Percentiles rank a stretch among this genome's conserved stretches.
These are phyloP conservation scores for Athene cunicularia DNA, from an alignment of 2,113 vertebrate species.

Conservation along the genomic window DNA sequence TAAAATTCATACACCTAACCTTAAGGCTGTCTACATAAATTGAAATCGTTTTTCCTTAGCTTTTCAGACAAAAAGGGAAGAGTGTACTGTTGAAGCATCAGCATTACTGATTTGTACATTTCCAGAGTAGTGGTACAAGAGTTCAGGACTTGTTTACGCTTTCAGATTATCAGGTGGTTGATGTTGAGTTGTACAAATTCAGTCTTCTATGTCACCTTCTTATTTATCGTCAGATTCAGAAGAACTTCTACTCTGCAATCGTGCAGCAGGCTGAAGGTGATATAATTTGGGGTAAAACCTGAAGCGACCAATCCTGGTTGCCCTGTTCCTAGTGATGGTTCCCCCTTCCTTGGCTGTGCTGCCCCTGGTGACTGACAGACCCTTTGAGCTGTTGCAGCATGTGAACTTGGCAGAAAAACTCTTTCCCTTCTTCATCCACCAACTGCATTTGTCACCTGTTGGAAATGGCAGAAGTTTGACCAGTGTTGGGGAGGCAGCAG, in stretches of 20 bases:
- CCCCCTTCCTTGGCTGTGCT: background rate
- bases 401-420: background rate
- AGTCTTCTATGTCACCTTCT: background rate
- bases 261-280: background rate
- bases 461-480: background rate
- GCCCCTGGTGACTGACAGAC: background rate
- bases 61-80: background rate
- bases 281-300: background rate
- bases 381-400: background rate
- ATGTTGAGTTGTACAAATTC: background rate
- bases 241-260: background rate
- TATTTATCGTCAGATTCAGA: background rate
- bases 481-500: background rate
- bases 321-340: background rate
- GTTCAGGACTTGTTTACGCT: background rate
- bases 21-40: background rate
- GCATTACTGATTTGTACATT: background rate
- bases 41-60: background rate
- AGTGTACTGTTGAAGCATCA: background rate
- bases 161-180: background rate
- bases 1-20: background rate
- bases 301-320: background rate
- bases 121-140: background rate
- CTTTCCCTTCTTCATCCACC: background rate
- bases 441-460: background rate